These are phyloP conservation scores for Tuberolachnus salignus DNA, from an alignment of 2,888 invertebrate species.

Conservation along the genomic window DNA sequence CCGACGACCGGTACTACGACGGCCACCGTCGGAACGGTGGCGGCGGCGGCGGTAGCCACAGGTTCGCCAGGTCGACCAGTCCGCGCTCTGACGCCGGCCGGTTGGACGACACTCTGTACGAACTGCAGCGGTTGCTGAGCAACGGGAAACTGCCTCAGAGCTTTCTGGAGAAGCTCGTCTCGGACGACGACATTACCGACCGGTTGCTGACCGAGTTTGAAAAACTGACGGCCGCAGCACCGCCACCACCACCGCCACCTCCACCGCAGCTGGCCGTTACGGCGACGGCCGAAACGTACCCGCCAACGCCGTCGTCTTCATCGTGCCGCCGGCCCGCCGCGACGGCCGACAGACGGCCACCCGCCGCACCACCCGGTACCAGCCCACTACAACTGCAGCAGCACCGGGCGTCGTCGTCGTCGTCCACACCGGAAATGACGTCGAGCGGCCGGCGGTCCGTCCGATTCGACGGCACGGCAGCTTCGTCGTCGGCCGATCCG, in stretches of 20 bases:
- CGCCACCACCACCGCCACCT: not conserved
- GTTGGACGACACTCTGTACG: constrained; percentile 71
- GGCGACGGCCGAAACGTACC: no score
- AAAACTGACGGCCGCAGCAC: constrained; percentile 11
- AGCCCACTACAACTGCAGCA: not conserved
- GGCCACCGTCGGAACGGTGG: not conserved
- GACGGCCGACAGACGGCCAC: not conserved
- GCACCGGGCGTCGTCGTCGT: constrained; percentile 27
- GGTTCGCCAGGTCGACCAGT: not conserved
- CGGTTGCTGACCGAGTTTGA: constrained; percentile 36
- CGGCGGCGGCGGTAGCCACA: not conserved
- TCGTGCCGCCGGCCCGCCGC: not conserved
- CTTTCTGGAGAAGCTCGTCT: constrained; percentile 33
- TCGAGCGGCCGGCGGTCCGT: constrained; percentile 64
- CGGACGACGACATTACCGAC: constrained; percentile 52
- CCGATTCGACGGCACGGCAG: constrained; percentile 65
- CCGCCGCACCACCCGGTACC: not conserved
- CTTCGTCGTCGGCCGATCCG: constrained; percentile 3
- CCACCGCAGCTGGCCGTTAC: not conserved
- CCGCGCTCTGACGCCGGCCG: constrained; percentile 26
- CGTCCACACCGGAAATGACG: constrained; percentile 32
- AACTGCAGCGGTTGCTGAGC: constrained; percentile 63
- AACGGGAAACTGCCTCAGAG: constrained; percentile 41
- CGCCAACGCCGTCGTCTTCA: not conserved
- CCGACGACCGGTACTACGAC: not conserved